A percentile compares a stretch with the other conserved stretches of the same genome.
These are phyloP conservation scores for Carollia perspicillata DNA, from an alignment of 2,113 vertebrate species.

Conservation along the genomic window DNA sequence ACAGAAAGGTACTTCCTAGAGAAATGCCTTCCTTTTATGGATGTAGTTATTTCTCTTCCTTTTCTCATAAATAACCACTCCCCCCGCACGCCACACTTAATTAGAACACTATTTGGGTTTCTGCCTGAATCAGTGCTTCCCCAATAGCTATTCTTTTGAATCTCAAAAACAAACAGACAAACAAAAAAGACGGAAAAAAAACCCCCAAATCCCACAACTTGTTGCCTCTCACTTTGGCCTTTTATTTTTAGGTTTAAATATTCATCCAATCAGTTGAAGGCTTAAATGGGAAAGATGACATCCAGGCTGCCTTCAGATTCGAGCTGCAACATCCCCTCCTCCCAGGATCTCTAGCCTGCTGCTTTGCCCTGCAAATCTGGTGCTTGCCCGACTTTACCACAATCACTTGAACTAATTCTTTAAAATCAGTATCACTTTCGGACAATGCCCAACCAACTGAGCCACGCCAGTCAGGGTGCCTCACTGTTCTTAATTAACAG, in stretches of 20 bases:
- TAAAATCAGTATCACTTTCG: not conserved
- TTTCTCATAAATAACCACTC: not conserved
- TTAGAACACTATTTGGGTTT: not conserved
- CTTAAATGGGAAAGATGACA: not conserved
- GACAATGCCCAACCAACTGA: too few relatives aligned
- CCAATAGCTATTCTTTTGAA: not conserved
- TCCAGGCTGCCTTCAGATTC: not conserved
- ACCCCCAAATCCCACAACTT: not conserved
- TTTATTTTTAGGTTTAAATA: not conserved
- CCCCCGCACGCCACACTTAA: not conserved
- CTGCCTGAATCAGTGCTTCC: not conserved
- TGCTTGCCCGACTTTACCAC: not conserved
- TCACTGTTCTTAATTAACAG: not conserved
- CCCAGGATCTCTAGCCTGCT: not conserved
- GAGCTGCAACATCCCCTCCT: not conserved
- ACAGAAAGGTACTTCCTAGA: too few relatives aligned
- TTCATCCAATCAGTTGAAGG: not conserved
- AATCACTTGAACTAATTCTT: not conserved
- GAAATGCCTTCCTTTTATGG: not conserved
- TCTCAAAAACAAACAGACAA: not conserved
- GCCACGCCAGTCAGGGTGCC: accelerated
- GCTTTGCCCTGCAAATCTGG: not conserved
- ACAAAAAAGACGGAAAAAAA: not conserved
- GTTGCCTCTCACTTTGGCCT: not conserved
- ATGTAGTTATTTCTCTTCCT: not conserved